These are phyloP conservation scores for Melolontha melolontha DNA, from an alignment of 2,888 invertebrate genomes.

Conservation along the genomic window DNA sequence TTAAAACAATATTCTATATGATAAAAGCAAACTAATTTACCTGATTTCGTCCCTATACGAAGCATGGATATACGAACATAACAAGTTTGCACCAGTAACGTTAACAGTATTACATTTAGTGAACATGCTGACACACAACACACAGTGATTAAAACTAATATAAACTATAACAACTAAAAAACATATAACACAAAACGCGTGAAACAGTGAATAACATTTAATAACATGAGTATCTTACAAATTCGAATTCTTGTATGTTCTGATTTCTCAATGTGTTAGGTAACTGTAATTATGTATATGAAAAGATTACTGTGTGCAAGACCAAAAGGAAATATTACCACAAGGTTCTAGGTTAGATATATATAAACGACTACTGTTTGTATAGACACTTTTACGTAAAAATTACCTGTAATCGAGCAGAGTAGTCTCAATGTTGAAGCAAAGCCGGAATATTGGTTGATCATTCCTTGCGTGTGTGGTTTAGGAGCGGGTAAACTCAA, in stretches of 20 bases:
- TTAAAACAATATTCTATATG: constrained; percentile 32
- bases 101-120: constrained; percentile 57
- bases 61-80: constrained; percentile 65
- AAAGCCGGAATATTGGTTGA: constrained; percentile 84
- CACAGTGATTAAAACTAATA: constrained; percentile 4
- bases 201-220: not conserved
- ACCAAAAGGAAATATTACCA: constrained; percentile 25
- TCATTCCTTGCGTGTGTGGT: constrained; percentile 75
- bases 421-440: constrained; percentile 90
- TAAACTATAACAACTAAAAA: constrained; percentile 13
- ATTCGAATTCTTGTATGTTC: not conserved
- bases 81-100: constrained; percentile 64
- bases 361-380: constrained; percentile 8
- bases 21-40: constrained; percentile 64
- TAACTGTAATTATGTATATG: constrained; percentile 5
- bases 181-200: constrained; percentile 5
- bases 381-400: not conserved
- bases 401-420: constrained; percentile 91
- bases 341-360: constrained; percentile 25
- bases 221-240: constrained; percentile 1
- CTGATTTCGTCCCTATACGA: constrained; percentile 66
- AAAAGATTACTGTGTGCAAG: constrained; percentile 38
- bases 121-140: constrained; percentile 36
- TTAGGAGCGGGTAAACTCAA: constrained; percentile 92
- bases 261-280: not conserved